These are phyloP conservation scores for Dendrolimus houi DNA, from an alignment of 2,888 invertebrate species.

Conservation along the genomic window DNA sequence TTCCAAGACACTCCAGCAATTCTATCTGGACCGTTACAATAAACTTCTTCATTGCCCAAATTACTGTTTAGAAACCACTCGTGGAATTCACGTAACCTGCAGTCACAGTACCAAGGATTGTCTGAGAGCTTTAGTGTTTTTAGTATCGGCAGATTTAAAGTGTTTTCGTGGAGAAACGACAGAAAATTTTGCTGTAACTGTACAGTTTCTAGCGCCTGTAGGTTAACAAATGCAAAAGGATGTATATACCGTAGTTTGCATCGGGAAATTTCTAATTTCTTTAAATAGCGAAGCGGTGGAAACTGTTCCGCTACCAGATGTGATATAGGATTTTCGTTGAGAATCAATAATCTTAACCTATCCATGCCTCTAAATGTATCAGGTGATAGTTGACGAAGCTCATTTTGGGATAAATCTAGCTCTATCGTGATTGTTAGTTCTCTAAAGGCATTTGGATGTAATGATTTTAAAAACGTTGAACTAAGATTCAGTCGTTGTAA, in stretches of 20 bases:
- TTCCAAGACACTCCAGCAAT: constrained; percentile 84
- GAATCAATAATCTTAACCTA: constrained; percentile 83
- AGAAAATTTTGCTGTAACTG: constrained; percentile 89
- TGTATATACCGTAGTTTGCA: constrained; percentile 85
- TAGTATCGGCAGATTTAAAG: constrained; percentile 69
- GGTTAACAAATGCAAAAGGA: constrained; percentile 83
- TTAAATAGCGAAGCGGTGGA: constrained; percentile 85
- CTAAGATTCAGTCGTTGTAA: constrained; percentile 89
- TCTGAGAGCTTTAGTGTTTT: constrained; percentile 88
- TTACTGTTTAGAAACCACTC: constrained; percentile 88
- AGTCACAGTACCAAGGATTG: constrained; percentile 95
- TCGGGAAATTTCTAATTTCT: constrained; percentile 86
- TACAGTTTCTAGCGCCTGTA: constrained; percentile 87
- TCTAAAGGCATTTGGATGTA: constrained; percentile 88
- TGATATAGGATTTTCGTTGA: constrained; percentile 89
- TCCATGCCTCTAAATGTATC: constrained; percentile 90
- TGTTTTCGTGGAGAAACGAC: constrained; percentile 75
- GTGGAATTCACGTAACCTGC: constrained; percentile 87
- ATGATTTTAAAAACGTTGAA: constrained; percentile 81
- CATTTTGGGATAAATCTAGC: constrained; percentile 90
- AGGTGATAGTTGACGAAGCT: constrained; percentile 82
- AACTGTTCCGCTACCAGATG: constrained; percentile 85
- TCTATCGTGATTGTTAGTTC: constrained; percentile 90
- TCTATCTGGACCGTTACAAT: constrained; percentile 82
- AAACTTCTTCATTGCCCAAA: constrained; percentile 83